Conservation (phyloP, 2,113 vertebrate species). For the Thomomys bottae region DNA sequence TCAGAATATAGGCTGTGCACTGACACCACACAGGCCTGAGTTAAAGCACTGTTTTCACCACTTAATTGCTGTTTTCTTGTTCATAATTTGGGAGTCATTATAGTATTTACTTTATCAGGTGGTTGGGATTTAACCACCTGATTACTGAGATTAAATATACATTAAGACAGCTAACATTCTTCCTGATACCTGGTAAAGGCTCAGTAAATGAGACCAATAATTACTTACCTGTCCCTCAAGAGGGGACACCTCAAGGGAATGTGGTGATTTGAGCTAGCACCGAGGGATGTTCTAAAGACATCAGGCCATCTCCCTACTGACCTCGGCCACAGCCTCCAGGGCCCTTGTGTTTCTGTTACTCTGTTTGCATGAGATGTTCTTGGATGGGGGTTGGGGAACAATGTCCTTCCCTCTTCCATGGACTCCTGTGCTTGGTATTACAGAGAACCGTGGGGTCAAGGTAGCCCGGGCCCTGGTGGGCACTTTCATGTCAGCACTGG, state of each 20-base stretch:
- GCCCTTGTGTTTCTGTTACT: background rate
- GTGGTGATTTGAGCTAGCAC: background rate
- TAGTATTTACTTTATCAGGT: background rate
- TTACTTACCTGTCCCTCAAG: background rate
- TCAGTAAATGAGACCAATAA: background rate
- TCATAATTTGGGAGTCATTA: background rate
- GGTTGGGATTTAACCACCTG: background rate
- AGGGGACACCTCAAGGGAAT: background rate
- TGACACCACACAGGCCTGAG: background rate
- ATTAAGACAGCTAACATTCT: background rate
- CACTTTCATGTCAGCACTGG: slow-evolving; percentile 95
- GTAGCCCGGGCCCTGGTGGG: slow-evolving; percentile 91
- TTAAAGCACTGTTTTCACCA: background rate
- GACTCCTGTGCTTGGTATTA: background rate
- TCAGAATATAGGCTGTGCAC: background rate
- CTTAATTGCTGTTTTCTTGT: background rate
- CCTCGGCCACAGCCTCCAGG: background rate
- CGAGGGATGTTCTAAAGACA: background rate
- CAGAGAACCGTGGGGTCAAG: slow-evolving; percentile 87
- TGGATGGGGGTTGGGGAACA: background rate
- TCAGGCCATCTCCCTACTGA: background rate
- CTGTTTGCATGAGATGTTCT: background rate
- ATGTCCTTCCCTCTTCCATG: background rate
- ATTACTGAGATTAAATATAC: background rate
- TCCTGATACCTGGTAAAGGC: background rate